A percentile compares a stretch with the other conserved stretches of the same genome.
phyloP scores from a whole-genome alignment of 1,140 invertebrate species.

The Drepana arcuata region DNA sequence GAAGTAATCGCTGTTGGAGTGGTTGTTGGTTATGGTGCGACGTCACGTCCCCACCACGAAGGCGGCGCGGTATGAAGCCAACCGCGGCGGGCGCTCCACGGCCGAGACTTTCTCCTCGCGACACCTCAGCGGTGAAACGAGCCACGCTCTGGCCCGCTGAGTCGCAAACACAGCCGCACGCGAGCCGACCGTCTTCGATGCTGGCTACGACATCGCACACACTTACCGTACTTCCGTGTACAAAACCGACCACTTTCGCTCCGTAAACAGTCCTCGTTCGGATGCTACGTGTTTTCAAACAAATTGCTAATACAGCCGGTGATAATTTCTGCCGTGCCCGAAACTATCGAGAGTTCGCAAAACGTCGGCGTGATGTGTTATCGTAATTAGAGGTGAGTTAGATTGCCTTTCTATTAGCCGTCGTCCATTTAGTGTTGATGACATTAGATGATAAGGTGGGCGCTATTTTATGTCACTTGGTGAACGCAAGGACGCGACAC shows the following conservation, averaged over 20 bases:
- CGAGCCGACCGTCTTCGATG: conserved; percentile 40
- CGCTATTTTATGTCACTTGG: conserved; percentile 35
- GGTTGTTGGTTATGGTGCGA: conserved; percentile 37
- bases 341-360: conserved; percentile 13
- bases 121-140: conserved; percentile 30
- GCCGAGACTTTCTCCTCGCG: conserved; percentile 68
- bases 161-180: conserved; percentile 47
- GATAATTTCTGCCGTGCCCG: conserved; percentile 15
- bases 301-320: conserved; percentile 15
- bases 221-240: conserved; percentile 36
- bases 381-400: conserved; percentile 48
- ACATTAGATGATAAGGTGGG: conserved; percentile 57
- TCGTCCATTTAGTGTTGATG: conserved; percentile 38
- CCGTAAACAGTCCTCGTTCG: conserved; percentile 47
- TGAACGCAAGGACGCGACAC: conserved; percentile 59
- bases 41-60: conserved; percentile 52
- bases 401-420: conserved; percentile 34
- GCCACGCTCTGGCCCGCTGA: conserved; percentile 15
- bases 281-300: conserved; percentile 44
- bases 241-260: conserved; percentile 47
- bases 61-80: conserved; percentile 26
- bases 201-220: conserved; percentile 8
- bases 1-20: conserved; percentile 37
- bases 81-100: conserved; percentile 49
- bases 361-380: conserved; percentile 29